phyloP scores from a whole-genome alignment of 2,888 invertebrate species.

The Gibbula magus region DNA sequence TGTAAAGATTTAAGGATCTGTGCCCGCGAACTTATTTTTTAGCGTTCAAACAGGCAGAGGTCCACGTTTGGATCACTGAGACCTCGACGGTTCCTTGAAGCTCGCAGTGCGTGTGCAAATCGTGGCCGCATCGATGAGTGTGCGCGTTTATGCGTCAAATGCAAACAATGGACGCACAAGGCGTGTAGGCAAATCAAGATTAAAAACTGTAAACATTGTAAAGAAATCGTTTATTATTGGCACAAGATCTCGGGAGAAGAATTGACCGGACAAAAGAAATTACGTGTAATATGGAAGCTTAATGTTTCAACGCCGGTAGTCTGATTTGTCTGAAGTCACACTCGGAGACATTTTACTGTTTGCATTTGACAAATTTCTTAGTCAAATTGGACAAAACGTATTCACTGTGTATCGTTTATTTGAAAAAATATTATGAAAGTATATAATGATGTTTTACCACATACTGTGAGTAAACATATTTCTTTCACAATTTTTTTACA shows the following conservation, averaged over 20 bases:
- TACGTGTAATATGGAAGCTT: too few relatives aligned
- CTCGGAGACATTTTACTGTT: too few relatives aligned
- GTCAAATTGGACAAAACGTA: too few relatives aligned
- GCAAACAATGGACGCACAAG: background rate
- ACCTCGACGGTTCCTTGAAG: background rate
- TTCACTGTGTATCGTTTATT: too few relatives aligned
- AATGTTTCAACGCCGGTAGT: too few relatives aligned
- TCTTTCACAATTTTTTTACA: too few relatives aligned
- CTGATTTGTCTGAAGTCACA: too few relatives aligned
- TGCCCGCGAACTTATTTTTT: conserved; percentile 6
- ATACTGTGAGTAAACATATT: too few relatives aligned
- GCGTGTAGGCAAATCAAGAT: conserved; percentile 1
- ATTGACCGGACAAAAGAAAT: background rate
- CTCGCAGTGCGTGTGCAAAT: background rate
- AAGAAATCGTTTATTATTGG: background rate
- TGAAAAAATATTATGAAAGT: too few relatives aligned
- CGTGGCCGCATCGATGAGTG: background rate
- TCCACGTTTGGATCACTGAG: background rate
- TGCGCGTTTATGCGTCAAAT: background rate
- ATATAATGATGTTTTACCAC: too few relatives aligned
- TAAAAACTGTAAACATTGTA: background rate
- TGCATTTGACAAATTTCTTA: too few relatives aligned
- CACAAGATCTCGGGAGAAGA: background rate
- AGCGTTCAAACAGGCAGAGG: background rate
- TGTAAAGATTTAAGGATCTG: conserved; percentile 19